Percentiles rank a stretch among this genome's conserved stretches.
Conservation (phyloP, 2,113 vertebrate species). For the Oryzias celebensis region DNA sequence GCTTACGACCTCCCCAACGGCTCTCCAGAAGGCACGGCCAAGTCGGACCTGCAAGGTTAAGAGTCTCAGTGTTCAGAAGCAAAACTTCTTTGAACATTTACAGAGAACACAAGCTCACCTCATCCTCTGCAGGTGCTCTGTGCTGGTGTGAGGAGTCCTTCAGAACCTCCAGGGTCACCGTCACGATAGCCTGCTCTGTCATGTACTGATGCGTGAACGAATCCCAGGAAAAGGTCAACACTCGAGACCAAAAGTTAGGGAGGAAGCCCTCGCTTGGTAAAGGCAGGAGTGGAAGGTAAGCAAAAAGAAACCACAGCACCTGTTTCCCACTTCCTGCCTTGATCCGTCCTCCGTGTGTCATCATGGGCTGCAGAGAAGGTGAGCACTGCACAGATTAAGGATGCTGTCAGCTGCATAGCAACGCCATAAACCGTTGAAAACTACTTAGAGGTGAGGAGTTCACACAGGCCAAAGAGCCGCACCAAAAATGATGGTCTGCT, state of each 20-base stretch:
- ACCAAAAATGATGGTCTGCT: background rate
- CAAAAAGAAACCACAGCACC: conserved; percentile 30
- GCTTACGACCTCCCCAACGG: conserved; percentile 80
- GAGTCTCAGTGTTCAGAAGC: background rate
- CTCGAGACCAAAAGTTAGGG: conserved; percentile 83
- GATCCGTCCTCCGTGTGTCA: conserved; percentile 20
- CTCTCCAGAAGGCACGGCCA: conserved; percentile 79
- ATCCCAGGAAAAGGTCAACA: conserved; percentile 78
- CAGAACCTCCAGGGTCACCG: conserved; percentile 77
- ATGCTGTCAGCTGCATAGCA: background rate
- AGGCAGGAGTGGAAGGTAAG: conserved; percentile 56
- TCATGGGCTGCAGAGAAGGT: conserved; percentile 17
- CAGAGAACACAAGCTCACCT: conserved; percentile 43
- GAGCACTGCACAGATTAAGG: conserved; percentile 6
- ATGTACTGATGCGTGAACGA: conserved; percentile 86
- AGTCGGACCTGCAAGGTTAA: conserved; percentile 65
- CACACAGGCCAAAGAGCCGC: background rate
- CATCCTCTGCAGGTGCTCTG: conserved; percentile 18
- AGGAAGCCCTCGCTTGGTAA: conserved; percentile 76
- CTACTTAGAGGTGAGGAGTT: too few species aligned
- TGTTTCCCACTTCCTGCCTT: conserved; percentile 4
- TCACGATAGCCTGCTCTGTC: conserved; percentile 80
- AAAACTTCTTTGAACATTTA: background rate
- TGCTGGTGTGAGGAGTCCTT: conserved; percentile 14
- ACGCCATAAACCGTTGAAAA: too few species aligned